Evolutionary conservation across 1,140 invertebrate species (phyloP).

Genomic region (Adoxophyes honmai): DNA sequence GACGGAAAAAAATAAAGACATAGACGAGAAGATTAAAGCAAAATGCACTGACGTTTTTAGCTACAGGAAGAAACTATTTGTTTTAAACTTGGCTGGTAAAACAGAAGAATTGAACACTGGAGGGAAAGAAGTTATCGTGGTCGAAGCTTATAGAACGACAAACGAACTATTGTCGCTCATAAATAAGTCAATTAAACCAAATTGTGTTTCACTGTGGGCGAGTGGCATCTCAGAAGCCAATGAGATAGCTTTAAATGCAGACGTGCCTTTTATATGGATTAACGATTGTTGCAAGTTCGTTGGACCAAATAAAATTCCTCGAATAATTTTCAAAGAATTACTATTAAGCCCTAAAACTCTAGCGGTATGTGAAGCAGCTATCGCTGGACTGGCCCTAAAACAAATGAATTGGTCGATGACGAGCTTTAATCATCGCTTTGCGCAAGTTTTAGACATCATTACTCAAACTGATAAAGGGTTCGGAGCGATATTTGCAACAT

Average conservation of each 20-base stretch:
- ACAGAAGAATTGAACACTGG: neutral
- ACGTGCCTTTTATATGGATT: neutral
- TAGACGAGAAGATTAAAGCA: neutral
- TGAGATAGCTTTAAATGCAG: neutral
- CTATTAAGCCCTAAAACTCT: neutral
- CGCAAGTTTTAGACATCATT: neutral
- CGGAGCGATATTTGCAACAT: neutral
- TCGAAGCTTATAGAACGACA: neutral
- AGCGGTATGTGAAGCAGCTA: neutral
- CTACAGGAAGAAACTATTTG: neutral
- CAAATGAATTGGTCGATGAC: neutral
- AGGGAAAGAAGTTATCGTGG: neutral
- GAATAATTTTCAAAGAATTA: neutral
- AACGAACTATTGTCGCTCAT: neutral
- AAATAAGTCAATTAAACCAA: neutral
- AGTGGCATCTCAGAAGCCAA: conserved; percentile 1
- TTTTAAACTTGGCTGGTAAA: neutral
- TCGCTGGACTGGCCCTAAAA: neutral
- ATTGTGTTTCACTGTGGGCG: neutral
- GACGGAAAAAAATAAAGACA: neutral
- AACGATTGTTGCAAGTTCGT: conserved; percentile 1
- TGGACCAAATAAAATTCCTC: neutral
- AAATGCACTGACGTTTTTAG: neutral
- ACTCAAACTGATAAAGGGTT: neutral
- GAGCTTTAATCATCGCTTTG: neutral